These are phyloP conservation scores for Drosophila bunnanda DNA, from an alignment of 2,888 invertebrate species.

Conservation along the genomic window DNA sequence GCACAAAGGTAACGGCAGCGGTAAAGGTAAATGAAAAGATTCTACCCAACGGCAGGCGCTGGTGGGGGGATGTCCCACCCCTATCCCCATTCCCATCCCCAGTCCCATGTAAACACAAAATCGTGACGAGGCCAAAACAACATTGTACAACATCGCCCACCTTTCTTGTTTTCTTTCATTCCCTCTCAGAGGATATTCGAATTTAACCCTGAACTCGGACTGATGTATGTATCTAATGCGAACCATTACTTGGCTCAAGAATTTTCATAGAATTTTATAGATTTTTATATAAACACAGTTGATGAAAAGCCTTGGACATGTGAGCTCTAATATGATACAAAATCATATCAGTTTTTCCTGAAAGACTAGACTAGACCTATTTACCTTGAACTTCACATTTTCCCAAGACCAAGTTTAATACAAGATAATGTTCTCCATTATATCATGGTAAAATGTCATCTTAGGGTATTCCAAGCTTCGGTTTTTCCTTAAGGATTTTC, in stretches of 20 bases:
- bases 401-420: too few relatives aligned
- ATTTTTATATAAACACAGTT: background rate
- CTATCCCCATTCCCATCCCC: background rate
- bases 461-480: background rate
- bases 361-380: too few relatives aligned
- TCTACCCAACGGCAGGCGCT: slow-evolving; percentile 8
- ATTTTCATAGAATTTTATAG: too few relatives aligned
- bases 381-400: too few relatives aligned
- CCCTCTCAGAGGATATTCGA: background rate
- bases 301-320: too few relatives aligned
- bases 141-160: slow-evolving; percentile 25
- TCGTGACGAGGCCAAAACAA: slow-evolving; percentile 69
- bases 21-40: slow-evolving; percentile 51
- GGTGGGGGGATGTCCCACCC: background rate
- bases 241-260: background rate
- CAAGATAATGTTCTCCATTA: too few relatives aligned
- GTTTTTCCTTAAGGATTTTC: slow-evolving; percentile 7
- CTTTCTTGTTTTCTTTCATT: slow-evolving; percentile 1
- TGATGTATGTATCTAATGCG: too few relatives aligned
- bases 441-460: background rate
- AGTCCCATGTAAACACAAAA: slow-evolving; percentile 61
- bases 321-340: too few relatives aligned
- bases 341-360: too few relatives aligned
- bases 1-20: slow-evolving; percentile 15
- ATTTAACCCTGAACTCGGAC: background rate